Evolutionary conservation across 1,140 invertebrate species (phyloP), one percentile per base, ranked within the genome.

Genomic region (Latrodectus geometricus): DNA sequence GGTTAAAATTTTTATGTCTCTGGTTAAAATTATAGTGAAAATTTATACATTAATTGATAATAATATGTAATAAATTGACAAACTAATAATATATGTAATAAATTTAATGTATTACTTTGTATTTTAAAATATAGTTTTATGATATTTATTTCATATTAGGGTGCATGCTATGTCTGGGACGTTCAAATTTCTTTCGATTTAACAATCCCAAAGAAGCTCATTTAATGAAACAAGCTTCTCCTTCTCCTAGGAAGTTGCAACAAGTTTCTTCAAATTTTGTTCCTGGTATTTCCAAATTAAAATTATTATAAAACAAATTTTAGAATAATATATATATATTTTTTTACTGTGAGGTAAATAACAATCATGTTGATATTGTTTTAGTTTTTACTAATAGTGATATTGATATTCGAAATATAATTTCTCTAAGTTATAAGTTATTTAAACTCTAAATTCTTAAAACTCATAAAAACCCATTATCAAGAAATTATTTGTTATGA

Each of bases 171-270:
- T 96, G 95, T 73, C 94, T 97, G 80, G 96, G 96, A 21, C 93
- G 96, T 52, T 97, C 96, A 14, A 96, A 96, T 90, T 96, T 95
- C 90, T 94, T 97, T 90, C 94, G 96, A 12, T 97, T 97, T 92
- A 97, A 97, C 90, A 95, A 97, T 91, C 96, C 96, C 0, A 95
- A 94, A 72, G 96, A 97, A 90, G 96, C 96, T 2, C 94, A 95
- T 89, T 93, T 96, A 83, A 95, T 97, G 92, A 96, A 95, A 91
- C 94, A 94, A 0, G 94, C 83, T 15, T 86, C 83, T 48, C 83
- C 83, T 8, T 94, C n/a, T 90, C 96, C 65, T 95, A 95, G 0
- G 94, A 95, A 65, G 92, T 94, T 84, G 4, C 92, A 95, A 88
- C 92, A 95, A 88, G 94, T 96, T 68, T 96, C 95, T 5, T 89